Base-by-base conservation (phyloP, 2,888 invertebrate genomes). In the Brachypterus glaber region DNA sequence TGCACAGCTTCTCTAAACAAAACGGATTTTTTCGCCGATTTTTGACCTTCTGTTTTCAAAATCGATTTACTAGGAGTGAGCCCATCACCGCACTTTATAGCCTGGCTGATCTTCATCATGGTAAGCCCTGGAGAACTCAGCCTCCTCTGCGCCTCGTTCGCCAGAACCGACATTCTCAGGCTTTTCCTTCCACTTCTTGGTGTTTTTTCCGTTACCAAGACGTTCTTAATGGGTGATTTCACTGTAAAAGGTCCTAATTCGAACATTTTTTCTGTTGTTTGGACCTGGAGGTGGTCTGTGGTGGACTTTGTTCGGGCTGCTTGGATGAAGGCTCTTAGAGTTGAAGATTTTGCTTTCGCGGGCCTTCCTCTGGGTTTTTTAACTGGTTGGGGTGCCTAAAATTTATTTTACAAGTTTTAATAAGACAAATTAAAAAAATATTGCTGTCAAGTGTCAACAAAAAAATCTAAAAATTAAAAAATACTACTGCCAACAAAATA, bases 251-350 rank as follows among this genome's bases (percentile, higher is more conserved):
- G 24, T 11, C 40, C 37, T 8, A 27, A 33, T 7, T 3, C 27
- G 27, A 33, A 35, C 11, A 13, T 26, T 17, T 37, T 30, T 16
- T 14, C 26, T 24, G 15, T 4, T 4, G 24, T 15, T 7, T 41
- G 41, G 9, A 31, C 38, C 16, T 41, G 35, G 2, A 24, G 12
- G 9, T 35, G 37, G 4, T 17, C 14, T 35, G 47, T 30, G 35
- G 43, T 42, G 25, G 45, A 50, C 33, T 47, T 47, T 18, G 47
- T 46, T 35, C 54, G 46, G 13, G 53, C 55, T 16, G 51, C 56
- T 45, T 49, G 46, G 16, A 62, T 60, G 5, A 57, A 45, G 16
- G 58, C 55, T 38, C 44, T 52, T 18, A 62, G 39, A 17, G 43
- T 38, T 0, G 59, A 55, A 13, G 45, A 41, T 1, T 36, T 35